These are phyloP conservation scores for Sarcophaga caerulescens DNA, from an alignment of 2,888 invertebrate genomes.

Conservation along the genomic window DNA sequence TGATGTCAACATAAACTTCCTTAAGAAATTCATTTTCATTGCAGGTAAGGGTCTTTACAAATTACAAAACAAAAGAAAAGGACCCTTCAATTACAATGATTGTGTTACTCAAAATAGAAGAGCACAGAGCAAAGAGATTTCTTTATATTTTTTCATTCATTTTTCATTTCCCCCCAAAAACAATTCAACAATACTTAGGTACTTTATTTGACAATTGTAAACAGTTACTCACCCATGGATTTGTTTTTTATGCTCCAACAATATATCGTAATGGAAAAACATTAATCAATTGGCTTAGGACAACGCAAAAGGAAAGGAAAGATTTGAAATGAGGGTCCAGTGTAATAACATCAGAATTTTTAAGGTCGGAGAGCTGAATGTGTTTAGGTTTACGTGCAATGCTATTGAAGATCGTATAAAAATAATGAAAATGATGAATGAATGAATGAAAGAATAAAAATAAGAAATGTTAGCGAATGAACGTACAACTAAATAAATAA, in stretches of 20 bases:
- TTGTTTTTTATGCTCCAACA: background rate
- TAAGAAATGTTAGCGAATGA: constrained; percentile 7
- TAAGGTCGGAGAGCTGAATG: constrained; percentile 15
- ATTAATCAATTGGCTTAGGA: constrained; percentile 53
- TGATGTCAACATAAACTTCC: no score
- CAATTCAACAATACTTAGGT: background rate
- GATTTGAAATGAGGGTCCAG: background rate
- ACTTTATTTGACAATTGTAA: constrained; percentile 32
- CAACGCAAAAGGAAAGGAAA: no score
- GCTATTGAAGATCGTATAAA: constrained; percentile 26
- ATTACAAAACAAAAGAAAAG: no score
- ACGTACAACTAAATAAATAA: no score
- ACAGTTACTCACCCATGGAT: constrained; percentile 15
- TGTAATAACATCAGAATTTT: constrained; percentile 29
- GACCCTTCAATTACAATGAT: constrained; percentile 4
- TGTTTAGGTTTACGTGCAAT: constrained; percentile 22
- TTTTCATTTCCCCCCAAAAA: background rate
- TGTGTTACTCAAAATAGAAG: background rate
- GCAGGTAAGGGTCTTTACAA: no score
- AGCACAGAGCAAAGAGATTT: no score
- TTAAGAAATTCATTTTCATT: no score
- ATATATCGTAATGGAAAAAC: constrained; percentile 22
- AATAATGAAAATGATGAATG: constrained; percentile 6
- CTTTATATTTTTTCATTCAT: background rate
- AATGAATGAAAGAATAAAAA: background rate